These are phyloP conservation scores for Zootoca vivipara DNA, from an alignment of 2,113 vertebrate genomes.

Conservation along the genomic window DNA sequence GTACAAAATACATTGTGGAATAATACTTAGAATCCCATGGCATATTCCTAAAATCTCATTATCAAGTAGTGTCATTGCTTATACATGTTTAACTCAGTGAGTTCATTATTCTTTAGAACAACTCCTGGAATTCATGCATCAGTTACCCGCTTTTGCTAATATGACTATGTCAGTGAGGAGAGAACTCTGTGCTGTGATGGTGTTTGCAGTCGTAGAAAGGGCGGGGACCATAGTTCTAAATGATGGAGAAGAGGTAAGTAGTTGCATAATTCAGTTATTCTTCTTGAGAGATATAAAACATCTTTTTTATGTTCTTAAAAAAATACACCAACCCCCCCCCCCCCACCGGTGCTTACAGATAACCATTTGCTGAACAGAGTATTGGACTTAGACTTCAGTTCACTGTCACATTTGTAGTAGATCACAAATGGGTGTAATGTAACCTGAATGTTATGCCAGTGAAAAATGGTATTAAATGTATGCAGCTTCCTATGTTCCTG, in stretches of 20 bases:
- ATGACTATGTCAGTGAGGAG: conserved; percentile 99
- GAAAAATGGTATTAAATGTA: too few species aligned
- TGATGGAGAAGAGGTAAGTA: conserved; percentile 94
- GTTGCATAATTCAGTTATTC: background rate
- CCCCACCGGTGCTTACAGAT: background rate
- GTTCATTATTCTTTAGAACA: conserved; percentile 85
- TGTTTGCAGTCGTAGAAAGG: conserved; percentile 96
- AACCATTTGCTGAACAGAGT: background rate
- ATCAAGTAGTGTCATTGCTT: conserved; percentile 48
- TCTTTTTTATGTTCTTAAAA: background rate
- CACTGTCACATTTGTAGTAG: too few species aligned
- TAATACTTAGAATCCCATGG: conserved; percentile 45
- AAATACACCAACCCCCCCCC: background rate
- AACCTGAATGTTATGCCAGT: background rate
- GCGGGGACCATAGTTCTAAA: conserved; percentile 96
- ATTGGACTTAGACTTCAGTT: background rate
- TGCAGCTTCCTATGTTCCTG: too few species aligned
- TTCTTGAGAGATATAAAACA: background rate
- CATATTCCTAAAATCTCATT: conserved; percentile 56
- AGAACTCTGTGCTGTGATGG: conserved; percentile 98
- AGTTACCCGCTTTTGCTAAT: conserved; percentile 96
- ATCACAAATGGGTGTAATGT: background rate
- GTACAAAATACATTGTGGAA: conserved; percentile 44
- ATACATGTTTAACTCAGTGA: conserved; percentile 49
- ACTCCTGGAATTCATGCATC: conserved; percentile 99